Percentiles rank a stretch among this genome's conserved stretches.
Conservation (phyloP, 2,888 invertebrate species). For the Oscheius sp. region DNA sequence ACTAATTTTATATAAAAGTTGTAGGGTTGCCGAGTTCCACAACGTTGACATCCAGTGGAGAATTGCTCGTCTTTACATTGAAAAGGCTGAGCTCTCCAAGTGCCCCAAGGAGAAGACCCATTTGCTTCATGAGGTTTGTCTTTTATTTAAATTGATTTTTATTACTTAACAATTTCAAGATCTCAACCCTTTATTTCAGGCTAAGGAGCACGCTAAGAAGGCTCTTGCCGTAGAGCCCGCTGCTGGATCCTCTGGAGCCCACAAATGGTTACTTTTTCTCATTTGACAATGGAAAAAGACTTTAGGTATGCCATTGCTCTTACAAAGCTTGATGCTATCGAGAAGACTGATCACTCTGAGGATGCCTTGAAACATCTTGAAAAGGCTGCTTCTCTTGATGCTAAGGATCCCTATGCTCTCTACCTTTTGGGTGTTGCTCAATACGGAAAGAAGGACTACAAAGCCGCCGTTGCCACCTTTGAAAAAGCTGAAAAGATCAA, state of each 20-base stretch:
- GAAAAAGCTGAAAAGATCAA: conserved; percentile 60
- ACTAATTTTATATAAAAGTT: conserved; percentile 21
- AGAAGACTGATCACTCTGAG: conserved; percentile 44
- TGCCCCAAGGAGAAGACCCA: conserved; percentile 42
- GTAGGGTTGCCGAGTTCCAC: conserved; percentile 54
- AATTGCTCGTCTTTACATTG: conserved; percentile 51
- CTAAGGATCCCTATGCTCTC: conserved; percentile 57
- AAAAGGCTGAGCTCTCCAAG: conserved; percentile 53
- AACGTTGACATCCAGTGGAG: conserved; percentile 61
- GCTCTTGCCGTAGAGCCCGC: conserved; percentile 55
- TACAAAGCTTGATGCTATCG: conserved; percentile 38
- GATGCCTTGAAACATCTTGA: conserved; percentile 56
- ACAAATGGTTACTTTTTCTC: conserved; percentile 52
- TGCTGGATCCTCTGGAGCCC: conserved; percentile 56
- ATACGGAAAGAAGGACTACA: conserved; percentile 52
- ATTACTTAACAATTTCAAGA: background rate
- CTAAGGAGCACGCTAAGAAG: conserved; percentile 52
- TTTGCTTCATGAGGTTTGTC: conserved; percentile 43
- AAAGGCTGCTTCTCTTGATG: conserved; percentile 49
- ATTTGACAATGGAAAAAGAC: background rate
- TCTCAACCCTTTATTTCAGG: conserved; percentile 30
- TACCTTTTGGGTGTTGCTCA: conserved; percentile 48
- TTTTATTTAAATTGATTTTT: too few relatives aligned
- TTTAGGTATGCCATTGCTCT: conserved; percentile 49
- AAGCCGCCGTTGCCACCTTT: conserved; percentile 51